A percentile compares a stretch with the other conserved stretches of the same genome.
Conservation (phyloP, 30 jellyfish, hydroid and myxozoan species). For the Nemopilema nomurai region DNA sequence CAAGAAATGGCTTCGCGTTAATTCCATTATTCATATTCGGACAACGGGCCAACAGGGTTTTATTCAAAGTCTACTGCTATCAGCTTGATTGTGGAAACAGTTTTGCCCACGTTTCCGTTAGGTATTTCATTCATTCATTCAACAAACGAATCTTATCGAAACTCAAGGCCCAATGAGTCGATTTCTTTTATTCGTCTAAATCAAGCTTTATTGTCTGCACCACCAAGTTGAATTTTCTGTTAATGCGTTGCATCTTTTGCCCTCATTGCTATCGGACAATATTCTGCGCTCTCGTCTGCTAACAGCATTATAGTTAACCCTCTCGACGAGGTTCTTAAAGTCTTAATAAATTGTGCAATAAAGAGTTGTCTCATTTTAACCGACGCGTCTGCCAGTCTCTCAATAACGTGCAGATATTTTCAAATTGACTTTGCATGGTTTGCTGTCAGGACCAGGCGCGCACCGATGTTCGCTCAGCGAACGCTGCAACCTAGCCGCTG, state of each 20-base stretch:
- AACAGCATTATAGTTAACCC: background rate
- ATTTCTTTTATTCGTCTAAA: background rate
- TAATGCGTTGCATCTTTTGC: background rate
- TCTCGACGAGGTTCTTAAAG: background rate
- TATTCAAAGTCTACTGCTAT: background rate
- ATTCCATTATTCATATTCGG: background rate
- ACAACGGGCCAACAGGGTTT: background rate
- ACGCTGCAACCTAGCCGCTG: background rate
- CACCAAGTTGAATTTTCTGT: background rate
- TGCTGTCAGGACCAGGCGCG: too few species aligned
- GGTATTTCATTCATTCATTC: background rate
- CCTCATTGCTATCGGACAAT: background rate
- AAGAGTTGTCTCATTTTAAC: background rate
- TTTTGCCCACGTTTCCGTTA: slow-evolving; percentile 11
- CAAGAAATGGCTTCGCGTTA: background rate
- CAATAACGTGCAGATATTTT: background rate
- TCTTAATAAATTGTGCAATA: background rate
- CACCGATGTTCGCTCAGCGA: too few species aligned
- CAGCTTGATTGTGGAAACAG: background rate
- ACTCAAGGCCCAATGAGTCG: background rate
- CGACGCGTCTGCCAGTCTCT: background rate
- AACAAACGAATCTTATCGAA: background rate
- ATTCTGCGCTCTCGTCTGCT: background rate
- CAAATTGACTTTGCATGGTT: background rate
- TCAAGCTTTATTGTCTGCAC: background rate